phyloP scores from a whole-genome alignment of 2,113 vertebrate genomes.

The Mirounga angustirostris region DNA sequence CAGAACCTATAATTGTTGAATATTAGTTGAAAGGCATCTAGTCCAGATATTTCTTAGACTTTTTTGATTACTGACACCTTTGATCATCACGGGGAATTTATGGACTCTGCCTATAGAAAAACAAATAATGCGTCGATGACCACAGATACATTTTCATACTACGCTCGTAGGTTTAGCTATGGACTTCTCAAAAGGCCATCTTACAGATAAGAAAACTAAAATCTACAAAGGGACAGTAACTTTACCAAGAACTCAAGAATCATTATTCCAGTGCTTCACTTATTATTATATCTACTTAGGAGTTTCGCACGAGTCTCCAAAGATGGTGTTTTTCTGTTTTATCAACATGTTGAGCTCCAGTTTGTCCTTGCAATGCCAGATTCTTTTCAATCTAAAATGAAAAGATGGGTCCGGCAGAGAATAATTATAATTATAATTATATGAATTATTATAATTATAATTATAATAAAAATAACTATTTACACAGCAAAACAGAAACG shows the following conservation, averaged over 20 bases:
- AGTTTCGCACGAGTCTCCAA: not conserved
- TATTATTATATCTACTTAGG: not conserved
- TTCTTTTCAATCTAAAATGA: conserved; percentile 19
- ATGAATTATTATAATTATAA: no score
- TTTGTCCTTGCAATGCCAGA: not conserved
- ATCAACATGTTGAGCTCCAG: not conserved
- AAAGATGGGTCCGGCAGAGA: not conserved
- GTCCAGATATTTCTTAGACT: not conserved
- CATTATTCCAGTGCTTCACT: not conserved
- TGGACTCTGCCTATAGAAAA: not conserved
- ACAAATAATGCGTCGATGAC: not conserved
- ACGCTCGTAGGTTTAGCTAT: not conserved
- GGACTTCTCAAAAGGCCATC: not conserved
- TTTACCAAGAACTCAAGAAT: not conserved
- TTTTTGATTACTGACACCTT: not conserved
- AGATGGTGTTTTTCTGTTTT: not conserved
- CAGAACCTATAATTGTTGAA: not conserved
- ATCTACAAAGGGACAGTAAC: not conserved
- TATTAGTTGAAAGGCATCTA: not conserved
- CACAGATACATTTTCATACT: not conserved
- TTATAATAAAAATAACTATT: no score
- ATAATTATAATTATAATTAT: not conserved
- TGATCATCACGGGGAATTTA: not conserved
- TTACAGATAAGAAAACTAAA: not conserved
- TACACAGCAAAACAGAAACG: not conserved